phyloP scores from a whole-genome alignment of 2,797 vertebrate species.

The Pangasius mekongensis region DNA sequence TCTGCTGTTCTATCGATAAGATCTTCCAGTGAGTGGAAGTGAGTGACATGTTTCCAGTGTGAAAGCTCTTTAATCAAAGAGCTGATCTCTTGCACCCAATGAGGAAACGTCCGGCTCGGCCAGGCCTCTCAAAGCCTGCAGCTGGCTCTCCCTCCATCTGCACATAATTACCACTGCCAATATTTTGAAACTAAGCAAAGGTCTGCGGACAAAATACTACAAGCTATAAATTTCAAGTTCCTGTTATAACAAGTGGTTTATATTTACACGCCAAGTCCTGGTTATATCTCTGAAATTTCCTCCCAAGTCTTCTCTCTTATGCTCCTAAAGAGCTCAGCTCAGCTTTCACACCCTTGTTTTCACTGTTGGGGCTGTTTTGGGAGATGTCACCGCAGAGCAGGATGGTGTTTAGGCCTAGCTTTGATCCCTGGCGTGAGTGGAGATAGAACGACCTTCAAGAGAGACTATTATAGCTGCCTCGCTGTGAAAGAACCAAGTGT shows the following conservation, averaged over 20 bases:
- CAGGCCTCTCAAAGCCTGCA: conserved; percentile 58
- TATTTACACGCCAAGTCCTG: conserved; percentile 73
- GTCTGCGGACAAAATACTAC: conserved; percentile 78
- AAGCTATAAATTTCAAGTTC: conserved; percentile 82
- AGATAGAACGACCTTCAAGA: conserved; percentile 52
- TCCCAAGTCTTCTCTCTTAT: conserved; percentile 57
- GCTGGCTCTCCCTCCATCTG: conserved; percentile 78
- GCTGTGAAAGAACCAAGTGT: conserved; percentile 76
- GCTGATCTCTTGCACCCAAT: conserved; percentile 55
- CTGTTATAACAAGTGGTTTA: conserved; percentile 83
- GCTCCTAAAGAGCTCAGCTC: conserved; percentile 60
- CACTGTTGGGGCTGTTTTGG: conserved; percentile 63
- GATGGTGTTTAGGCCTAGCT: conserved; percentile 60
- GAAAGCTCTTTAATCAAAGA: conserved; percentile 59
- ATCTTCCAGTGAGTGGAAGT: conserved; percentile 55
- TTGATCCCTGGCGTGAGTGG: conserved; percentile 54
- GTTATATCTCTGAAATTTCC: conserved; percentile 71
- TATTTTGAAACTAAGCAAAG: conserved; percentile 79
- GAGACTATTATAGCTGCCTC: conserved; percentile 56
- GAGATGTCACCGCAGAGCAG: conserved; percentile 66
- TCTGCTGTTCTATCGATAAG: conserved; percentile 48
- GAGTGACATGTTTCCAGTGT: conserved; percentile 57
- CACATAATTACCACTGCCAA: conserved; percentile 72
- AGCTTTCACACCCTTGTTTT: conserved; percentile 73
- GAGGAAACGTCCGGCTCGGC: conserved; percentile 55